Evolutionary conservation across 2,113 vertebrate species (phyloP), one percentile per base, ranked within the genome.

Genomic region (Argyrosomus japonicus): DNA sequence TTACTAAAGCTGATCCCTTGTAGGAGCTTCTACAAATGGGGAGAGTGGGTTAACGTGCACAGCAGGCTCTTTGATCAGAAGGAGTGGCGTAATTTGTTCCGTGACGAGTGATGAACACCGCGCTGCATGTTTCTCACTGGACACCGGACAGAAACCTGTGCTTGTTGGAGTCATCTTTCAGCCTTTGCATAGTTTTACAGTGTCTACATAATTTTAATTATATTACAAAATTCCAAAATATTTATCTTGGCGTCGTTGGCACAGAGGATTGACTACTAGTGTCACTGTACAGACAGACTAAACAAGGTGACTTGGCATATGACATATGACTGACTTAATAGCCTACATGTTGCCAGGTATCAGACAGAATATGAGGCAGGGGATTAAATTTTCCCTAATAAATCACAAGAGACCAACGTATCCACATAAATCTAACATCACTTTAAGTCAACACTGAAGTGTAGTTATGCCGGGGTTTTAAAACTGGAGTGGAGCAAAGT

Each of bases 41-140:
- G 29, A 63, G 68, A 21, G 51, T 54, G 40, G 51, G 57, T 58
- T 63, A 48, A 56, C 3, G 18, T 75, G 63, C 72, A 15, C 64
- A 57, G 61, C 57, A 5, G 57, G 23, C 23, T n/a, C 85, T 84
- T 87, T 88, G 87, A 85, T 79, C 81, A 58, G 79, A 68, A 10
- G 56, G 51, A 63, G 57, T 23, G 21, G 29, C 45, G 54, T 76
- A 51, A 81, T 85, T 75, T 57, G 62, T 73, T 84, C 43, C 12
- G 40, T 89, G 77, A 62, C 27, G 25, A 60, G 47, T 32, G 63
- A 58, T 23, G 45, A 23, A 29, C 48, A 0, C 57, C 45, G 51
- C 5, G 29, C 29, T 60, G 71, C 56, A 5, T 4, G 51, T 61
- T 36, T 48, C 56, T 61, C 43, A 29, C 40, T 45, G 21, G 48